phyloP scores from a whole-genome alignment of 2,888 invertebrate genomes.

The Candidula unifasciata region DNA sequence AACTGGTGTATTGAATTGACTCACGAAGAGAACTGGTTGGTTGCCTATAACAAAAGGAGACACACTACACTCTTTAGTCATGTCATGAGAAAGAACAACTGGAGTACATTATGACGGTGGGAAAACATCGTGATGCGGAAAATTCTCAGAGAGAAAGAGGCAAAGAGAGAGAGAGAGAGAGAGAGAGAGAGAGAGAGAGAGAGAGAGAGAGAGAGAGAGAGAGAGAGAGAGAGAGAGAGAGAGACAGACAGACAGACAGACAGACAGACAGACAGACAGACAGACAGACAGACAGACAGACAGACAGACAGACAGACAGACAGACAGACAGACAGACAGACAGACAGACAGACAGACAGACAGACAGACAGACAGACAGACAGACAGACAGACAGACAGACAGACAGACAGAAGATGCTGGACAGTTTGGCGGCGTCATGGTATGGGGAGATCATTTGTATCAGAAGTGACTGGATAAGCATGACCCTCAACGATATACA shows the following conservation, averaged over 20 bases:
- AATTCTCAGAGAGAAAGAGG: conserved; percentile 20
- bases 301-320: conserved; percentile 38
- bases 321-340: conserved; percentile 34
- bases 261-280: conserved; percentile 8
- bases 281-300: conserved; percentile 34
- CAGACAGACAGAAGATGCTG: conserved; percentile 30
- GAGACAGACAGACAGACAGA: neutral
- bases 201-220: neutral
- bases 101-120: too few relatives aligned
- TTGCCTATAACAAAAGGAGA: too few relatives aligned
- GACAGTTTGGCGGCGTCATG: too few relatives aligned
- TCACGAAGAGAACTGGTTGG: too few relatives aligned
- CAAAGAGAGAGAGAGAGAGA: neutral
- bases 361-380: conserved; percentile 24
- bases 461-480: too few relatives aligned
- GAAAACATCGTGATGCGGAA: too few relatives aligned
- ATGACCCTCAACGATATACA: too few relatives aligned
- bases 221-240: neutral
- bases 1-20: too few relatives aligned
- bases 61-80: too few relatives aligned
- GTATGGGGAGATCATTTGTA: too few relatives aligned
- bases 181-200: too few relatives aligned
- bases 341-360: conserved; percentile 22
- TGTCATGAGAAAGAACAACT: too few relatives aligned
- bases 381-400: conserved; percentile 18